Evolutionary conservation across 2,113 vertebrate species (phyloP).

Genomic region (Gasterosteus nipponicus): DNA sequence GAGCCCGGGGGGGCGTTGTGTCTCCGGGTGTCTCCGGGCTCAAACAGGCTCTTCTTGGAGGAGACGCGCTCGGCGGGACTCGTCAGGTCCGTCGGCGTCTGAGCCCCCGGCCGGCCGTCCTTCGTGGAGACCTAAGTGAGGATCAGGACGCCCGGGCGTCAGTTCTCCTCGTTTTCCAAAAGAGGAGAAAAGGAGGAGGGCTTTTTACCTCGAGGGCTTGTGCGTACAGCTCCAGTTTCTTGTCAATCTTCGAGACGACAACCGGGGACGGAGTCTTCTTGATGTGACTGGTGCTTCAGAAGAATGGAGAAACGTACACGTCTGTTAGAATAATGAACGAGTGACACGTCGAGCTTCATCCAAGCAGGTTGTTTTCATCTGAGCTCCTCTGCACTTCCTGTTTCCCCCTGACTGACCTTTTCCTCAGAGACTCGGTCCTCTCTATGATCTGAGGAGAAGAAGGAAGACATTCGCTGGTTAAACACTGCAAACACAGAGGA

Average conservation of each 20-base stretch:
- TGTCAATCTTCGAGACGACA: conserved; percentile 87
- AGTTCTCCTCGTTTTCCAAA: background rate
- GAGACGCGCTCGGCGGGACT: conserved; percentile 83
- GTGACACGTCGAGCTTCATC: no score
- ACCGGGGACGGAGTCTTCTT: conserved; percentile 84
- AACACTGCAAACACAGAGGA: background rate
- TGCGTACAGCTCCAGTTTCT: conserved; percentile 89
- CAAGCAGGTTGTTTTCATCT: background rate
- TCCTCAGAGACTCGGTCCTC: conserved; percentile 87
- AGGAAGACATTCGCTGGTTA: background rate
- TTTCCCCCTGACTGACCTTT: conserved; percentile 80
- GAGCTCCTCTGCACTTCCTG: background rate
- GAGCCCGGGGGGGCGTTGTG: conserved; percentile 66
- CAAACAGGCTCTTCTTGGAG: conserved; percentile 90
- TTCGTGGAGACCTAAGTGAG: conserved; percentile 77
- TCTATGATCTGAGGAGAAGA: conserved; percentile 82
- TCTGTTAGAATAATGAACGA: no score
- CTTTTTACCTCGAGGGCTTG: conserved; percentile 89
- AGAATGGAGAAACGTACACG: background rate
- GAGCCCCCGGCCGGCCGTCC: conserved; percentile 73
- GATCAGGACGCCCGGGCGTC: background rate
- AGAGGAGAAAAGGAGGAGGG: background rate
- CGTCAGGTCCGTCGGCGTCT: conserved; percentile 83
- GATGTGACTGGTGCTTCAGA: conserved; percentile 80
- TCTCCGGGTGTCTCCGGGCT: conserved; percentile 86